Conservation (phyloP, 2,888 invertebrate species). For the Azorinus chamasolen region DNA sequence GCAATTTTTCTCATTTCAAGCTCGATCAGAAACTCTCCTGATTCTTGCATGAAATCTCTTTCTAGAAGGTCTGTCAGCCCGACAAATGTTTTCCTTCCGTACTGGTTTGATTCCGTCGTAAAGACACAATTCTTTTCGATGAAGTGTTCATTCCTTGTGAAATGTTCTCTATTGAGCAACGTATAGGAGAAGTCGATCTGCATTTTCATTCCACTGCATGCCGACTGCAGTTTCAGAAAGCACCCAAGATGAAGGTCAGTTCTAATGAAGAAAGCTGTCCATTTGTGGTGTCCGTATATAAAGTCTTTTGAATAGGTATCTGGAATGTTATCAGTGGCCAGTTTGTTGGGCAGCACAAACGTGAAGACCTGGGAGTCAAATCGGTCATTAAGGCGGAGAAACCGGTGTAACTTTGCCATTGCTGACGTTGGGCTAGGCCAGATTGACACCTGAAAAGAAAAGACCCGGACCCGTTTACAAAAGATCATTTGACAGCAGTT, state of each 20-base stretch:
- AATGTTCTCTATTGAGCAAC: slow-evolving; percentile 92
- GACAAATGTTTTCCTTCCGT: slow-evolving; percentile 84
- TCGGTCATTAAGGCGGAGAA: slow-evolving; percentile 93
- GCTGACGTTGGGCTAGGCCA: too few relatives aligned
- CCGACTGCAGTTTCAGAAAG: slow-evolving; percentile 92
- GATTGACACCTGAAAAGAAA: too few relatives aligned
- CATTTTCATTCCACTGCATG: slow-evolving; percentile 92
- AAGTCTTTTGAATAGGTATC: slow-evolving; percentile 94
- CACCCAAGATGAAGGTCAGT: slow-evolving; percentile 93
- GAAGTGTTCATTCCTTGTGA: slow-evolving; percentile 93
- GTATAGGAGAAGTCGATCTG: slow-evolving; percentile 94
- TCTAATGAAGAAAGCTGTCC: slow-evolving; percentile 93
- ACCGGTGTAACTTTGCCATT: slow-evolving; percentile 88
- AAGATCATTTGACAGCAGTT: too few relatives aligned
- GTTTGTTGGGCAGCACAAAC: slow-evolving; percentile 93
- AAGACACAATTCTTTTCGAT: slow-evolving; percentile 91
- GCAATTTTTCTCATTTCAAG: slow-evolving; percentile 92
- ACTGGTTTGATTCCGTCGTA: slow-evolving; percentile 78
- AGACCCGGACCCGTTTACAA: too few relatives aligned
- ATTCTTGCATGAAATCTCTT: slow-evolving; percentile 92
- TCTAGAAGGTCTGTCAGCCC: slow-evolving; percentile 82
- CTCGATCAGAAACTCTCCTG: slow-evolving; percentile 93
- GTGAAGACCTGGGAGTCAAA: slow-evolving; percentile 94
- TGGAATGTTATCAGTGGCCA: slow-evolving; percentile 92
- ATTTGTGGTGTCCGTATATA: slow-evolving; percentile 93